Base-by-base conservation (phyloP, 2,797 vertebrate genomes). In the Tiaroga cobitis region DNA sequence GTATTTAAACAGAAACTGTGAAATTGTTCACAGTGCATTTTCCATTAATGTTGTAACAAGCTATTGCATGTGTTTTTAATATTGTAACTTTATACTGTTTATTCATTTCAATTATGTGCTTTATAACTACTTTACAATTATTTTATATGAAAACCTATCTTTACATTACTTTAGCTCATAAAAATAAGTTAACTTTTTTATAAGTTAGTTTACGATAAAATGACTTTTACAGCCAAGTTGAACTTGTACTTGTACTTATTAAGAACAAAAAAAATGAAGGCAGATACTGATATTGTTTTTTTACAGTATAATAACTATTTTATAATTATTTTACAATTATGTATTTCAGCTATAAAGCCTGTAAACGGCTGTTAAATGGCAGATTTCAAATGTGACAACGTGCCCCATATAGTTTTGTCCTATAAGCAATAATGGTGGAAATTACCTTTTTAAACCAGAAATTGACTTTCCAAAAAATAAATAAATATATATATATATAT, bases 341-440 rank as follows among this genome's bases (percentile, higher is more conserved):
- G 51, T 24, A 34, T 54, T 34, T 76, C 11, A 76, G 19, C 3
- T 8, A 5, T 3, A 73, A 43, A 72, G 24, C 39, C 24, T 26
- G 29, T 73, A 6, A 32, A 75, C 13, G 10, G 9, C 5, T 34
- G 9, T 19, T 34, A 34, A 75, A 54, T 24, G 13, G 11, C 32
- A 54, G 18, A 75, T 75, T 54, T 75, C 0, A 34, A 34, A 54
- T 51, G 78, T 80, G 63, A 80, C 63, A 80, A 46, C 78, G n/a
- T 67, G 65, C 43, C 63, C 63, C 63, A 18, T 37, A 34, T 9
- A n/a, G 43, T 51, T 32, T 10, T 29, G 26, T 43, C n/a, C 37
- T 15, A n/a, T n/a, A 1, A 3, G 18, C 18, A 32, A 32, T 49
- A 59, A 29, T 61, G 26, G 29, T 61, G 37, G 10, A 84, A 84